A percentile compares a stretch with the other conserved stretches of the same genome.
Conservation (phyloP, 2,888 invertebrate species). For the Rugalucina vietnamica region DNA sequence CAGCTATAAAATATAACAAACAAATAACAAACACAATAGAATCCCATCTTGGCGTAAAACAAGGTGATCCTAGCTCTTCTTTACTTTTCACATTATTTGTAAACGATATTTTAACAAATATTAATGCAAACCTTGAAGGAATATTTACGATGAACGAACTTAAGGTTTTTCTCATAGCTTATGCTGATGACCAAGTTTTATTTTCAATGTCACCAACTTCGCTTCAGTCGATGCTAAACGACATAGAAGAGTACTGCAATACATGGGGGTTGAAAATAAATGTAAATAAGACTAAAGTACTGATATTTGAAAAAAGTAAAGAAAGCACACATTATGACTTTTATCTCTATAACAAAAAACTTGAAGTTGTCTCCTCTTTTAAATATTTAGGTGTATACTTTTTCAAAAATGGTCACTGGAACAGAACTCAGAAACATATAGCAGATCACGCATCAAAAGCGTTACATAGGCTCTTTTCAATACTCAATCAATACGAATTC, state of each 20-base stretch:
- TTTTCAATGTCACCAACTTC: neutral
- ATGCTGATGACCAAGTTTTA: neutral
- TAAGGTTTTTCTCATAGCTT: neutral
- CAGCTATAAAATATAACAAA: neutral
- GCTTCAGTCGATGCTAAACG: slow-evolving; percentile 11
- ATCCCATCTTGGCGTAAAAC: neutral
- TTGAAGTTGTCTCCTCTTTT: neutral
- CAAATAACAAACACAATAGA: neutral
- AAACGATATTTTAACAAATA: neutral
- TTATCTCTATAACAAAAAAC: neutral
- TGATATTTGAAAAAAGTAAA: neutral
- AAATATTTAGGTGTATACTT: neutral
- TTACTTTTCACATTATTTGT: slow-evolving; percentile 2
- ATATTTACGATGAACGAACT: neutral
- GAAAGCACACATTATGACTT: neutral
- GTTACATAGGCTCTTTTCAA: neutral
- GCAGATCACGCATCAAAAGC: slow-evolving; percentile 5
- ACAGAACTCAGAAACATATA: slow-evolving; percentile 9
- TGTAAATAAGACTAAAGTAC: neutral
- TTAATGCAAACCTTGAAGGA: neutral
- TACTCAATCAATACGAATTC: slow-evolving; percentile 3
- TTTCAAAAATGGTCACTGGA: neutral
- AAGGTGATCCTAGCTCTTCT: neutral
- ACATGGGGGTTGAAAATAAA: neutral
- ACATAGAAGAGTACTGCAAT: slow-evolving; percentile 2